Conservation (phyloP, 2,888 invertebrate genomes). For the Acanthosepion lycidas region DNA sequence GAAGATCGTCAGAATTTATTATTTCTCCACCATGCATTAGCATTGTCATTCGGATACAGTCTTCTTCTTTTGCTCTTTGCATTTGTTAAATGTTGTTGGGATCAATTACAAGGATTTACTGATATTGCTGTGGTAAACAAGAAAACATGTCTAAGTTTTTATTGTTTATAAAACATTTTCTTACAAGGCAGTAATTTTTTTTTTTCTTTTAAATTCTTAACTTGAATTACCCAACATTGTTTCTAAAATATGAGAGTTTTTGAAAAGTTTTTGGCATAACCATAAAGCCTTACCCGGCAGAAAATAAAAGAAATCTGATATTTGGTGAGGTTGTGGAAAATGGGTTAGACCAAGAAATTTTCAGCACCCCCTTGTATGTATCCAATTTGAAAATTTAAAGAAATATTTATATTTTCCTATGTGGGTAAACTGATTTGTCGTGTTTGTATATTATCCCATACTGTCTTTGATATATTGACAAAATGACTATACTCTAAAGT, state of each 20-base stretch:
- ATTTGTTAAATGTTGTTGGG: neutral
- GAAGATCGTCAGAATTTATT: neutral
- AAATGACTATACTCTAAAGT: no score
- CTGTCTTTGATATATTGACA: neutral
- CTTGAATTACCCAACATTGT: neutral
- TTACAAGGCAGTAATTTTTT: neutral
- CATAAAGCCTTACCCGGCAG: no score
- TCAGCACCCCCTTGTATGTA: neutral
- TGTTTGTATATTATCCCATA: neutral
- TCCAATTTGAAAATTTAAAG: neutral
- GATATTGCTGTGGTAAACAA: neutral
- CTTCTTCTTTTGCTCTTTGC: neutral
- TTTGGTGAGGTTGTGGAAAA: no score
- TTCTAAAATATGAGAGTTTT: neutral
- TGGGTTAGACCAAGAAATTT: no score
- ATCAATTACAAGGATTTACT: neutral
- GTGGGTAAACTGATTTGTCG: neutral
- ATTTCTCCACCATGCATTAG: neutral
- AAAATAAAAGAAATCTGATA: no score
- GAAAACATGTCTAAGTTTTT: neutral
- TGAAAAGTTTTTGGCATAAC: no score
- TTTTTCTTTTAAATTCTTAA: neutral
- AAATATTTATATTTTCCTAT: neutral
- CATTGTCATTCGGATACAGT: neutral
- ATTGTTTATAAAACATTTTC: neutral